phyloP scores from a whole-genome alignment of 2,888 invertebrate species.

The Agrochola circellaris region DNA sequence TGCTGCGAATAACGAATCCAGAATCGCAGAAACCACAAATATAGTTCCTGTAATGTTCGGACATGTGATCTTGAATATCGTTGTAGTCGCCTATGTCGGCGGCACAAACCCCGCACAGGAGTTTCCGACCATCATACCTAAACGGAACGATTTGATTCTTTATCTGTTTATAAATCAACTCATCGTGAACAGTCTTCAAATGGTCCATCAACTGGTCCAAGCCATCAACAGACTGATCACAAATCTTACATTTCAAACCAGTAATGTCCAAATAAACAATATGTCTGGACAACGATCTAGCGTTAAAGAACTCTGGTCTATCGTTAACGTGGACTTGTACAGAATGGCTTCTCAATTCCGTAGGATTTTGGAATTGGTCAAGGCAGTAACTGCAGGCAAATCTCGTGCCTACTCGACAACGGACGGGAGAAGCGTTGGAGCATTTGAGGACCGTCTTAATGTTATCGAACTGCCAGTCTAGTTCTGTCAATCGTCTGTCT shows the following conservation, averaged over 20 bases:
- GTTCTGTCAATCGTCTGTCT: slow-evolving; percentile 72
- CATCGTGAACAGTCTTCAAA: slow-evolving; percentile 74
- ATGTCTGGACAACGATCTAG: slow-evolving; percentile 74
- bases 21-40: slow-evolving; percentile 81
- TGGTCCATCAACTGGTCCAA: slow-evolving; percentile 78
- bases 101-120: slow-evolving; percentile 72
- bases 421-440: slow-evolving; percentile 82
- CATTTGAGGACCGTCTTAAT: slow-evolving; percentile 75
- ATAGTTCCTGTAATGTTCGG: slow-evolving; percentile 81
- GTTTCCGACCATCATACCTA: slow-evolving; percentile 67
- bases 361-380: slow-evolving; percentile 75
- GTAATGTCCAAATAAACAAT: slow-evolving; percentile 82
- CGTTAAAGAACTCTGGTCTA: slow-evolving; percentile 75
- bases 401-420: slow-evolving; percentile 73
- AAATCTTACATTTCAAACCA: slow-evolving; percentile 75
- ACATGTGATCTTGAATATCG: slow-evolving; percentile 82
- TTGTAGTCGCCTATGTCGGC: slow-evolving; percentile 69
- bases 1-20: slow-evolving; percentile 73
- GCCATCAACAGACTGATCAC: slow-evolving; percentile 69
- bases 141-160: slow-evolving; percentile 81
- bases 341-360: slow-evolving; percentile 78
- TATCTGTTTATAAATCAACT: slow-evolving; percentile 77
- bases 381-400: slow-evolving; percentile 82
- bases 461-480: slow-evolving; percentile 82
- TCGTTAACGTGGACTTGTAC: slow-evolving; percentile 69